These are phyloP conservation scores for Holothuria glaberrima DNA, from an alignment of 35 echinoderm and acorn worm species.

Conservation along the genomic window DNA sequence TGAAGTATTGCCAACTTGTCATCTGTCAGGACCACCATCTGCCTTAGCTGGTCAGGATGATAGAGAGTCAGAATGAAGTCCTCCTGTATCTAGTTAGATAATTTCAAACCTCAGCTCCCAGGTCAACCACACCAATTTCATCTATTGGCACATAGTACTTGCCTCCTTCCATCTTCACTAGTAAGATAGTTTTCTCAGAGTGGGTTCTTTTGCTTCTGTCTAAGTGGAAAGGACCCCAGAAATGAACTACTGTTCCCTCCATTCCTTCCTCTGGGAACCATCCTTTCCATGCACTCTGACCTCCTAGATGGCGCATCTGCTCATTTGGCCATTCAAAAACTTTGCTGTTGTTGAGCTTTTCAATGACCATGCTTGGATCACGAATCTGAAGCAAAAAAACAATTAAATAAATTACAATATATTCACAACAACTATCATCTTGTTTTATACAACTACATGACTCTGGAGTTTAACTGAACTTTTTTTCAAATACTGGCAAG, in stretches of 20 bases:
- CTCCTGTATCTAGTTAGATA: not conserved
- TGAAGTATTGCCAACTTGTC: too few species aligned
- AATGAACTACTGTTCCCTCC: constrained; percentile 93
- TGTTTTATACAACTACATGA: too few species aligned
- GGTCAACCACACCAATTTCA: constrained; percentile 70
- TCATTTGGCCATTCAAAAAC: constrained; percentile 95
- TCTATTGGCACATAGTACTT: constrained; percentile 84
- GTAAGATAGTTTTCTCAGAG: constrained; percentile 89
- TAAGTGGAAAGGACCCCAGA: constrained; percentile 86
- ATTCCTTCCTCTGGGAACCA: constrained; percentile 89
- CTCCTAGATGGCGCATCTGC: constrained; percentile 77
- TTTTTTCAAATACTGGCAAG: too few species aligned
- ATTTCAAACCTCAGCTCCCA: constrained; percentile 81
- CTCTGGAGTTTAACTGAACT: too few species aligned
- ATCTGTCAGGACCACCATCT: too few species aligned
- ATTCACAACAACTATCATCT: too few species aligned
- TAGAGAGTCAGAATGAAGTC: not conserved
- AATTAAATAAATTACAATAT: too few species aligned
- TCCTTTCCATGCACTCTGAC: constrained; percentile 84
- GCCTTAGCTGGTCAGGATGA: not conserved
- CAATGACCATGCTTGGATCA: constrained; percentile 80
- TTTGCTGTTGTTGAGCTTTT: constrained; percentile 85
- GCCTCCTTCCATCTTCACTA: constrained; percentile 76
- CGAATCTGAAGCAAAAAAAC: constrained; percentile 70
- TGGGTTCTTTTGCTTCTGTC: constrained; percentile 81